phyloP scores from a whole-genome alignment of 1,140 invertebrate species.

The Formica selysi region DNA sequence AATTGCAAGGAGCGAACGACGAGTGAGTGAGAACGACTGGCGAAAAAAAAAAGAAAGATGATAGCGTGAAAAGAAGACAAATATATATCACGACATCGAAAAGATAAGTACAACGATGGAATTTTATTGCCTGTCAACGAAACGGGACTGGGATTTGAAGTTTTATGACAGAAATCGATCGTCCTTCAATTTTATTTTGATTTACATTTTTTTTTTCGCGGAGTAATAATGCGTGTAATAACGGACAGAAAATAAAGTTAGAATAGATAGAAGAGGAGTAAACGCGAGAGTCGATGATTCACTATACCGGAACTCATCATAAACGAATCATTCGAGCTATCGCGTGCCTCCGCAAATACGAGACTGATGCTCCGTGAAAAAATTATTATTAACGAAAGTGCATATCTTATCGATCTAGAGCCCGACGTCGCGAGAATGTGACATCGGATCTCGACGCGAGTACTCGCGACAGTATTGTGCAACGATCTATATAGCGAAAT shows the following conservation, averaged over 20 bases:
- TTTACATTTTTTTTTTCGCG: conserved; percentile 1
- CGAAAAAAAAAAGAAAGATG: background rate
- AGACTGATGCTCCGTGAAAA: conserved; percentile 12
- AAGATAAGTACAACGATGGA: conserved; percentile 60
- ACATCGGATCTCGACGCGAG: background rate
- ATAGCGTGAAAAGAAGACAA: background rate
- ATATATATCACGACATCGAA: conserved; percentile 62
- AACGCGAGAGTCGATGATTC: background rate
- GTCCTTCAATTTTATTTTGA: conserved; percentile 35
- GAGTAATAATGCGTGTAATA: conserved; percentile 24
- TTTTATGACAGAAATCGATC: conserved; percentile 19
- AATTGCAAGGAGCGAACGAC: conserved; percentile 34
- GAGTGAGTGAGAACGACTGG: background rate
- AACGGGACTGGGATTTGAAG: conserved; percentile 1
- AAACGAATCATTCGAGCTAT: background rate
- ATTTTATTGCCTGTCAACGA: conserved; percentile 47
- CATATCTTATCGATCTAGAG: conserved; percentile 29
- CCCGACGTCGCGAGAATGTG: background rate
- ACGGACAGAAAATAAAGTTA: conserved; percentile 27
- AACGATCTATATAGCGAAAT: background rate
- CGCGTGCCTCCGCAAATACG: conserved; percentile 6
- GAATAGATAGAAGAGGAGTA: conserved; percentile 35
- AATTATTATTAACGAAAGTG: conserved; percentile 31
- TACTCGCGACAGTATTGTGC: background rate
- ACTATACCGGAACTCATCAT: background rate